A percentile compares a stretch with the other conserved stretches of the same genome.
These are phyloP conservation scores for Erebia ligea DNA, from an alignment of 2,888 invertebrate genomes.

Conservation along the genomic window DNA sequence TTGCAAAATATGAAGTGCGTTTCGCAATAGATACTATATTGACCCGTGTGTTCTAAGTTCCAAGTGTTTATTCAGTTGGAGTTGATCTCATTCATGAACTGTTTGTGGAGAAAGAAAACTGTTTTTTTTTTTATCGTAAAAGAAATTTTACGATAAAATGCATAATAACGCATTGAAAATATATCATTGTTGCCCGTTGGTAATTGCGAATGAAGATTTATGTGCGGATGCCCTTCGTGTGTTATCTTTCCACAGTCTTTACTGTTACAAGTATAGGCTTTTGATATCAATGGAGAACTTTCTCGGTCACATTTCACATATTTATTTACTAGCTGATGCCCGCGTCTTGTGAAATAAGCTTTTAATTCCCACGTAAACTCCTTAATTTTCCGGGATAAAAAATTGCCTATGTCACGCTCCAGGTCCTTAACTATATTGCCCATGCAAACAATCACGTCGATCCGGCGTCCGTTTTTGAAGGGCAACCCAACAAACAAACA, in stretches of 20 bases:
- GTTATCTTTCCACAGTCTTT: conserved; percentile 56
- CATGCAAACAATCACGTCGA: no score
- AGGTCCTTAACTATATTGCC: no score
- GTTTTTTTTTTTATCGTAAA: no score
- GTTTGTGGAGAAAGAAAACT: conserved; percentile 6
- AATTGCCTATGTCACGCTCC: no score
- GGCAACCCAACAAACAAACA: no score
- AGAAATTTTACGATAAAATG: conserved; percentile 31
- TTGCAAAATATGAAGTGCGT: not conserved
- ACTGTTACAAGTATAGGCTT: conserved; percentile 8
- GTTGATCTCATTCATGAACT: conserved; percentile 1
- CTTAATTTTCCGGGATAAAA: no score
- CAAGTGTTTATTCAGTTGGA: conserved; percentile 3
- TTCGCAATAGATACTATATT: not conserved
- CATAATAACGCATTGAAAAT: conserved; percentile 39
- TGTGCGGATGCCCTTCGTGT: conserved; percentile 53
- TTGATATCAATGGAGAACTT: conserved; percentile 25
- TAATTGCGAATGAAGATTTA: conserved; percentile 58
- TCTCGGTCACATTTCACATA: conserved; percentile 25
- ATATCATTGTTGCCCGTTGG: conserved; percentile 42
- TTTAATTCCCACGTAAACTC: no score
- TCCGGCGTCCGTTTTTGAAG: no score
- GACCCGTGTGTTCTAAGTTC: not conserved
- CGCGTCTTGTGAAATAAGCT: no score
- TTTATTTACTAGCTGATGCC: conserved; percentile 7